Percentiles rank a stretch among this genome's conserved stretches.
Evolutionary conservation across 2,888 invertebrate genomes (phyloP).

Genomic region (Drosophila greeni): DNA sequence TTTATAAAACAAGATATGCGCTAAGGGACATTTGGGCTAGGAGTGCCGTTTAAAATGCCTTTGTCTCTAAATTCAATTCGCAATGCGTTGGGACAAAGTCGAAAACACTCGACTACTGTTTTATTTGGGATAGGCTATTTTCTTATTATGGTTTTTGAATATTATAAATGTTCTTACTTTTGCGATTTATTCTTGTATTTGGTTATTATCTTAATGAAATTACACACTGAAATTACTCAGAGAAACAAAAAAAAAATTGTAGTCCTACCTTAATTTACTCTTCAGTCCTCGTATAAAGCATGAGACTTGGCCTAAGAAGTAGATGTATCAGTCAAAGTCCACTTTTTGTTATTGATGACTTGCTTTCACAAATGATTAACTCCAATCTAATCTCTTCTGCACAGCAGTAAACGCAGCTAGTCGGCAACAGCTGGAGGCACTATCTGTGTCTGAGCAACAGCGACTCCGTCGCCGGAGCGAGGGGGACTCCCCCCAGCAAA

Average conservation of each 20-base stretch:
- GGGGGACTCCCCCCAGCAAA: conserved; percentile 80
- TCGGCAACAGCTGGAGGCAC: conserved; percentile 64
- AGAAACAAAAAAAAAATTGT: conserved; percentile 42
- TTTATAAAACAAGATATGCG: too few relatives aligned
- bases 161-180: background rate
- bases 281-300: background rate
- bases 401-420: conserved; percentile 54
- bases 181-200: background rate
- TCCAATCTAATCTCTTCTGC: background rate
- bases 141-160: background rate
- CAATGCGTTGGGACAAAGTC: too few relatives aligned
- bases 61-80: too few relatives aligned
- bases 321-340: background rate
- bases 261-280: conserved; percentile 1
- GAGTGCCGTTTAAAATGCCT: too few relatives aligned
- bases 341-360: conserved; percentile 15
- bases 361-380: background rate
- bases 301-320: background rate
- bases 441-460: conserved; percentile 74
- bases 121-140: background rate
- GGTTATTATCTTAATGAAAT: background rate
- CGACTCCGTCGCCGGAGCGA: conserved; percentile 82
- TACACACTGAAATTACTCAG: conserved; percentile 57
- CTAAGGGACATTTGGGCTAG: too few relatives aligned
- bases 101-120: background rate